A percentile compares a stretch with the other conserved stretches of the same genome.
Evolutionary conservation across 1,140 invertebrate species (phyloP).

Genomic region (Drosophila malerkotliana): DNA sequence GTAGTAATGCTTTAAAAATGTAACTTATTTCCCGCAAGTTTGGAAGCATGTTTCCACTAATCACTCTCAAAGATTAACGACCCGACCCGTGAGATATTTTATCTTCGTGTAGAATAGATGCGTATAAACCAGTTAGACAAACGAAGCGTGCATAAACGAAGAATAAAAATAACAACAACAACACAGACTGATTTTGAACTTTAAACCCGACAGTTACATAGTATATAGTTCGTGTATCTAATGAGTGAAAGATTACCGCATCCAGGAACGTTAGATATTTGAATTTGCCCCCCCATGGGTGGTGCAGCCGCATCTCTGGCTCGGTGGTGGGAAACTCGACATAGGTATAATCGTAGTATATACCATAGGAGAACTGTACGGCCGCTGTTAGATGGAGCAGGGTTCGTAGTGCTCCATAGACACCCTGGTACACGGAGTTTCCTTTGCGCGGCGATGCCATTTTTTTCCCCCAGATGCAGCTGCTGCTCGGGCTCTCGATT

Average conservation of each 20-base stretch:
- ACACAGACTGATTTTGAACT: constrained; percentile 13
- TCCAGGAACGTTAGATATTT: constrained; percentile 94
- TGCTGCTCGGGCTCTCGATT: constrained; percentile 47
- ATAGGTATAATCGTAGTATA: constrained; percentile 90
- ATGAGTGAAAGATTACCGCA: constrained; percentile 87
- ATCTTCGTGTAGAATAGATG: constrained; percentile 17
- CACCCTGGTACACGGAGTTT: constrained; percentile 76
- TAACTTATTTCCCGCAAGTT: neutral
- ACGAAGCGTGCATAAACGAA: constrained; percentile 4
- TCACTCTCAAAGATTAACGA: neutral
- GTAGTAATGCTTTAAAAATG: too few species aligned
- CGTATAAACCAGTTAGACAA: constrained; percentile 30
- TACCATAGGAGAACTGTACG: constrained; percentile 88
- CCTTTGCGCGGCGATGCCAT: constrained; percentile 14
- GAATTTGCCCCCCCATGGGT: constrained; percentile 89
- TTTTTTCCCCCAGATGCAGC: constrained; percentile 28
- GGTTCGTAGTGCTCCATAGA: constrained; percentile 83
- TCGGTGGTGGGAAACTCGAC: constrained; percentile 86
- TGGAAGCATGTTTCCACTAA: neutral
- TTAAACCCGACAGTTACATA: constrained; percentile 9
- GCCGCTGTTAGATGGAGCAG: constrained; percentile 88
- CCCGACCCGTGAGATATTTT: constrained; percentile 1
- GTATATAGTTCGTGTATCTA: constrained; percentile 8
- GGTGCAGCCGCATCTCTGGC: constrained; percentile 79
- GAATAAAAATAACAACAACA: neutral